Evolutionary conservation across 2,888 invertebrate genomes (phyloP).

Genomic region (Cantharis rustica): DNA sequence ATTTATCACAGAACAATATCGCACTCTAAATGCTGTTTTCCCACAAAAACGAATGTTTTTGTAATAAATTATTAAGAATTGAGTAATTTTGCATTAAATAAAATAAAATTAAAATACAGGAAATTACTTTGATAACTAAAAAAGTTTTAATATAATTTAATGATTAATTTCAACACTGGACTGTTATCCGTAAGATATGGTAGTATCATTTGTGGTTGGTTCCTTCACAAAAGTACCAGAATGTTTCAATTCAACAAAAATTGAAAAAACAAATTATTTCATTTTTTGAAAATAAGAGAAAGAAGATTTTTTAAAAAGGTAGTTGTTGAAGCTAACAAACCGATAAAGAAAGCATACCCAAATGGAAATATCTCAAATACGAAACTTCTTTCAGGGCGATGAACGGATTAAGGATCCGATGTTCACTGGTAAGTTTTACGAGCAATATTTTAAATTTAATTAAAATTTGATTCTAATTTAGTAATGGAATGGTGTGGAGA

Average conservation of each 20-base stretch:
- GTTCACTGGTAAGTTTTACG: constrained; percentile 36
- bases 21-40: too few species aligned
- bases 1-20: too few species aligned
- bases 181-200: constrained; percentile 18
- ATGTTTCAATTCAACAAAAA: not conserved
- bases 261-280: too few species aligned
- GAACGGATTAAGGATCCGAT: constrained; percentile 36
- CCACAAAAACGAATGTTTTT: too few species aligned
- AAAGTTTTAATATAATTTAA: not conserved
- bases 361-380: constrained; percentile 27
- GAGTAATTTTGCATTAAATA: not conserved
- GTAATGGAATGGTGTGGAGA: constrained; percentile 53
- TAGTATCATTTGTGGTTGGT: constrained; percentile 22
- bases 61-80: too few species aligned
- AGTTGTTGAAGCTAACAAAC: constrained; percentile 36
- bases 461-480: constrained; percentile 26
- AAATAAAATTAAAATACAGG: not conserved
- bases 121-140: not conserved
- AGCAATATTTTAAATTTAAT: not conserved
- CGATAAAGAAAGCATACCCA: constrained; percentile 15
- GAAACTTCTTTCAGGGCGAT: constrained; percentile 36
- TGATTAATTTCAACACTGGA: not conserved
- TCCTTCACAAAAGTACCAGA: constrained; percentile 7
- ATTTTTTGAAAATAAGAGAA: not conserved
- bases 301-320: not conserved